Percentiles rank a stretch among this genome's conserved stretches.
These are phyloP conservation scores for Aleiodes alternator DNA, from an alignment of 2,888 invertebrate species.

Conservation along the genomic window DNA sequence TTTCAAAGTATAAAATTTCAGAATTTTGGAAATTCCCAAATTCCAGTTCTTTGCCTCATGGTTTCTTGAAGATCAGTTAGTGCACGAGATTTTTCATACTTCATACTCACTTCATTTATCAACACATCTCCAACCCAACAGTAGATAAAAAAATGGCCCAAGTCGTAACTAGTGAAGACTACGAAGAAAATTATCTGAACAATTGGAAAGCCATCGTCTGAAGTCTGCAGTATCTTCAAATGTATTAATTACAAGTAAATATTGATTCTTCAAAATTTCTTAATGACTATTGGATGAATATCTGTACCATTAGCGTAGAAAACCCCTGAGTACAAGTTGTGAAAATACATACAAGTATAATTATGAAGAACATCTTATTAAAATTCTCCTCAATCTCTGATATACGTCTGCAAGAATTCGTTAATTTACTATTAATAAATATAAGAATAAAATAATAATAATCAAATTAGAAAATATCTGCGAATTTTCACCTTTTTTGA, in stretches of 20 bases:
- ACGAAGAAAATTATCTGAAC: slow-evolving; percentile 49
- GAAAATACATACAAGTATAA: slow-evolving; percentile 60
- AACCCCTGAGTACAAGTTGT: slow-evolving; percentile 64
- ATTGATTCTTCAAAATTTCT: too few relatives aligned
- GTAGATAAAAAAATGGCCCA: slow-evolving; percentile 49
- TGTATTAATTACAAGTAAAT: too few relatives aligned
- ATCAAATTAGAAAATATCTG: neutral
- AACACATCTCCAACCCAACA: slow-evolving; percentile 52
- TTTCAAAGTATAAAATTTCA: too few relatives aligned
- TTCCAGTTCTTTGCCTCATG: too few relatives aligned
- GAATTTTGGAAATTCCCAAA: too few relatives aligned
- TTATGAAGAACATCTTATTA: slow-evolving; percentile 61
- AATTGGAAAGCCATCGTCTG: slow-evolving; percentile 38
- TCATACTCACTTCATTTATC: slow-evolving; percentile 42
- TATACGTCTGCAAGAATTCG: slow-evolving; percentile 15
- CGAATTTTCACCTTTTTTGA: too few relatives aligned
- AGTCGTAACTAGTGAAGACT: slow-evolving; percentile 48
- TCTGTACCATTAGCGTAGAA: slow-evolving; percentile 58
- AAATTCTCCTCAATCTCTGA: slow-evolving; percentile 61
- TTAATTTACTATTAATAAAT: neutral
- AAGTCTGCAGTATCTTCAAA: slow-evolving; percentile 39
- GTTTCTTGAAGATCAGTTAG: too few relatives aligned
- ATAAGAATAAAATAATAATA: neutral
- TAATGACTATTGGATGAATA: too few relatives aligned
- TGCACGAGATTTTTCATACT: too few relatives aligned